Base-by-base conservation (phyloP, 1,140 invertebrate species). In the Thereuonema tuberculata region DNA sequence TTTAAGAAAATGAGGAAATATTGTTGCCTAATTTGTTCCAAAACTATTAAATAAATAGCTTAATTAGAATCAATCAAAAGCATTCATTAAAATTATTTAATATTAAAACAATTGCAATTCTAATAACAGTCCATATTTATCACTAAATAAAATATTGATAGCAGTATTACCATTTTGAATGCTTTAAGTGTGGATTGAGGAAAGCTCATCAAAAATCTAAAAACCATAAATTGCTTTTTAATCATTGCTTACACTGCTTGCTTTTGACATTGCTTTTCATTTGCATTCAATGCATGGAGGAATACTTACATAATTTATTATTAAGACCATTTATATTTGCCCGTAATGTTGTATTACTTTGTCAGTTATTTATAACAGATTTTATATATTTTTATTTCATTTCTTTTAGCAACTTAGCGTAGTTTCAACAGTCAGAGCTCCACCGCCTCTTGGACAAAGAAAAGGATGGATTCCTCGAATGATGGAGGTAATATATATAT, bases 371-470 rank as follows among this genome's bases (percentile, higher is more conserved):
- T 9, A 50, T 24, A 50, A 20, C n/a, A 9, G n/a, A 43, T 43
- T 43, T 12, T 20, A 14, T 50, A 50, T 24, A 12, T 9, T 50
- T 50, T 50, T 37, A 17, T 37, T 37, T 37, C 17, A 37, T 9
- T 9, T 37, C 17, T 37, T 9, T 5, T 9, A 37, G 5, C 59
- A 72, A 69, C 49, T 69, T 50, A 81, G 83, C 1, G 70, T 92
- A 49, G 85, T 93, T n/a, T 83, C 86, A 59, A 86, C 87, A 43
- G 82, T 84, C 67, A 82, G 83, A 43, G 84, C 85, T 66, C 88
- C 90, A n/a, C 96, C 96, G 5, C 92, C 93, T 1, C 99, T 99
- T 80, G 93, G 94, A 0, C 85, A 93, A 66, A 81, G 96, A 64
- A 85, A 87, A 76, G 92, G 92, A 69, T 99, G 93, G 91, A 77